Conservation (phyloP, 2,888 invertebrate genomes). For the Cataglyphis albicans region DNA sequence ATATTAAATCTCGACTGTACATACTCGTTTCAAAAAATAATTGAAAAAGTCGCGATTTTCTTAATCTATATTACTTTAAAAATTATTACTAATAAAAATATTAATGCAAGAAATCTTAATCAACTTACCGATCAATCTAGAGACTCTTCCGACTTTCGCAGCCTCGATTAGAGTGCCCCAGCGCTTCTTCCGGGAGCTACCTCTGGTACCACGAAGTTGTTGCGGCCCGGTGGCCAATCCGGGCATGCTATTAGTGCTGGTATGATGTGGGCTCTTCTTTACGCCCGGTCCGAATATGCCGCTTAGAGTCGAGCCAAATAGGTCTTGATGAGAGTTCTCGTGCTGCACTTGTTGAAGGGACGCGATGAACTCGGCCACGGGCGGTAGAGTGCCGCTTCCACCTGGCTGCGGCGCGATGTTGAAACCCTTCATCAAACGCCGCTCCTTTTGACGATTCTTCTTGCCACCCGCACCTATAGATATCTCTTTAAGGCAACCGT, state of each 20-base stretch:
- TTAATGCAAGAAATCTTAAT: neutral
- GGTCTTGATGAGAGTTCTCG: constrained; percentile 87
- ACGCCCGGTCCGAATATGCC: constrained; percentile 88
- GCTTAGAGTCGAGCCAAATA: constrained; percentile 90
- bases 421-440: constrained; percentile 97
- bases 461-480: constrained; percentile 94
- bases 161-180: constrained; percentile 96
- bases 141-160: constrained; percentile 93
- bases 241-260: constrained; percentile 83
- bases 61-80: neutral
- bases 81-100: neutral
- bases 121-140: constrained; percentile 90
- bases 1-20: neutral
- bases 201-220: constrained; percentile 74
- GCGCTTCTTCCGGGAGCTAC: constrained; percentile 89
- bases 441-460: constrained; percentile 97
- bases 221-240: constrained; percentile 78
- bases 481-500: constrained; percentile 83
- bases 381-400: constrained; percentile 88
- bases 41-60: neutral
- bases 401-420: constrained; percentile 92
- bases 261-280: constrained; percentile 86
- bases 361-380: constrained; percentile 93
- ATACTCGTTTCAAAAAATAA: neutral
- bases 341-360: constrained; percentile 90